Evolutionary conservation across 1,140 invertebrate genomes (phyloP).

Genomic region (Brachionus koreanus): DNA sequence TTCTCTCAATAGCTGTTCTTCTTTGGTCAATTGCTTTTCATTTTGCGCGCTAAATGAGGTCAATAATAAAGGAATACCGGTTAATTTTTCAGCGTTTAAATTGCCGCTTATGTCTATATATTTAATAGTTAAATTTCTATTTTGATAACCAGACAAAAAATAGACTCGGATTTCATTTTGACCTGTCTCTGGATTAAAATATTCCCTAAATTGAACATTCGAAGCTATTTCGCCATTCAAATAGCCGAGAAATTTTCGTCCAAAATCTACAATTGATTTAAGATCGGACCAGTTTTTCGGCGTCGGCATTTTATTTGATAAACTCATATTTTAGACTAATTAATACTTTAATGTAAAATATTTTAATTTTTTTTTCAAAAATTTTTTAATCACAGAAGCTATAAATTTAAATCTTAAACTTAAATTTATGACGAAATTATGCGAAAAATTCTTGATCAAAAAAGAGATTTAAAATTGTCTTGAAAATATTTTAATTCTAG

Average conservation of each 20-base stretch:
- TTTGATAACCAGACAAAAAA: neutral
- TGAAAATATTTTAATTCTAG: no score
- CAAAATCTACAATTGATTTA: conserved; percentile 34
- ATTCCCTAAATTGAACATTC: conserved; percentile 21
- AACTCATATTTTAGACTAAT: neutral
- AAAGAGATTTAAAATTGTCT: no score
- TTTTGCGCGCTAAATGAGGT: neutral
- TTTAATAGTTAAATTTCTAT: conserved; percentile 7
- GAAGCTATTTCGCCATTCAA: conserved; percentile 14
- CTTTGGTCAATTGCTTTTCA: conserved; percentile 41
- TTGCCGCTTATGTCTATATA: neutral
- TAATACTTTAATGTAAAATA: neutral
- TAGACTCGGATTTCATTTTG: conserved; percentile 34
- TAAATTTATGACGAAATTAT: neutral
- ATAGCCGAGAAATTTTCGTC: conserved; percentile 21
- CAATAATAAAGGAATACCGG: neutral
- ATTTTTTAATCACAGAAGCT: neutral
- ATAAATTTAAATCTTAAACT: neutral
- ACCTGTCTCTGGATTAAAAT: neutral
- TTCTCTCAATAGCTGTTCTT: conserved; percentile 29
- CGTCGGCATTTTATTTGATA: neutral
- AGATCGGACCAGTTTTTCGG: neutral
- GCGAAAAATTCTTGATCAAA: neutral
- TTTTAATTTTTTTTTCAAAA: neutral
- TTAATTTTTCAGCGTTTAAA: neutral